Evolutionary conservation across 1,140 invertebrate species (phyloP).

Genomic region (Geopemphigus sp.): DNA sequence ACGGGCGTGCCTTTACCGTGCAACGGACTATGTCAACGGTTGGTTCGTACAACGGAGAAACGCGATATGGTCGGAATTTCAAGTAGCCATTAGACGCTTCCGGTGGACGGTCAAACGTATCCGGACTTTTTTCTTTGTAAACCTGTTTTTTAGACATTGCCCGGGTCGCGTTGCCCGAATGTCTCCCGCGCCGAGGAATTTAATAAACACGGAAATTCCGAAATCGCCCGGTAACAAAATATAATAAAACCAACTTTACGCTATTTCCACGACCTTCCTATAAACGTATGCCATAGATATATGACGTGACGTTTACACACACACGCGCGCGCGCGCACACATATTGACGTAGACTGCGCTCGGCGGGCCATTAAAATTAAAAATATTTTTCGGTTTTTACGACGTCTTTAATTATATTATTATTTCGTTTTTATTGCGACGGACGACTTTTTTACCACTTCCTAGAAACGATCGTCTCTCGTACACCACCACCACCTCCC

Average conservation of each 20-base stretch:
- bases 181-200: conserved; percentile 19
- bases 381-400: conserved; percentile 12
- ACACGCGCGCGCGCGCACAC: too few relatives aligned
- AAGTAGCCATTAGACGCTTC: too few relatives aligned
- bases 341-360: too few relatives aligned
- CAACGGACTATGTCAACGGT: too few relatives aligned
- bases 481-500: not conserved
- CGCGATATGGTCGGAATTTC: too few relatives aligned
- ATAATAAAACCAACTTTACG: conserved; percentile 6
- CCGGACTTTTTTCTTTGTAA: conserved; percentile 4
- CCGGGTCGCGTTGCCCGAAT: conserved; percentile 12
- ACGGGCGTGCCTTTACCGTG: too few relatives aligned
- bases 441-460: not conserved
- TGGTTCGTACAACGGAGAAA: too few relatives aligned
- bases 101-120: conserved; percentile 13
- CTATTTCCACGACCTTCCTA: not conserved
- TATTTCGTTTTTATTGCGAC: not conserved
- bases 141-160: conserved; percentile 19
- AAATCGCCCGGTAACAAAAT: not conserved
- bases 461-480: not conserved
- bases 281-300: too few relatives aligned
- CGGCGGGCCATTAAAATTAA: not conserved
- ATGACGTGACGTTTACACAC: too few relatives aligned
- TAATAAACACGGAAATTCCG: conserved; percentile 24
- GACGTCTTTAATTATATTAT: conserved; percentile 21